These are phyloP conservation scores for Nysson spinosus DNA, from an alignment of 2,888 invertebrate genomes.

Conservation along the genomic window DNA sequence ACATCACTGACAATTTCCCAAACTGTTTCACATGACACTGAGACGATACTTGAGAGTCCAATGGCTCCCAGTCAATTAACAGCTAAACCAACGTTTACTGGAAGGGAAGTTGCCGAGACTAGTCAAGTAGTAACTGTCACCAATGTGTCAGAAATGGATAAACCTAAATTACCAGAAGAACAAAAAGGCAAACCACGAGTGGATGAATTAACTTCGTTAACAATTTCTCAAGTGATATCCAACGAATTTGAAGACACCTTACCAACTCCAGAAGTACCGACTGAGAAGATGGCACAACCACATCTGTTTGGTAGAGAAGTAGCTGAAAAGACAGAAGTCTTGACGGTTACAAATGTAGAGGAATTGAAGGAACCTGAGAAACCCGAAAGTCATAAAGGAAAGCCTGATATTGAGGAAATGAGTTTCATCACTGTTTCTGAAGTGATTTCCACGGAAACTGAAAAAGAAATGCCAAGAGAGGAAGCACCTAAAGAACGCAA, in stretches of 20 bases:
- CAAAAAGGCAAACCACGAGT: slow-evolving; percentile 52
- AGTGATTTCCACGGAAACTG: slow-evolving; percentile 65
- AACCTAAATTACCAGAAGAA: slow-evolving; percentile 46
- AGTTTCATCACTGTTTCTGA: slow-evolving; percentile 66
- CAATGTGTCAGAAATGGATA: slow-evolving; percentile 46
- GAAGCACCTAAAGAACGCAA: slow-evolving; percentile 69
- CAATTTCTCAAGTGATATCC: slow-evolving; percentile 58
- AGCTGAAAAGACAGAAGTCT: slow-evolving; percentile 57
- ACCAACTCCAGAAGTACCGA: slow-evolving; percentile 58
- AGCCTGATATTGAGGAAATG: slow-evolving; percentile 64
- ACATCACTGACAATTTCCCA: slow-evolving; percentile 64
- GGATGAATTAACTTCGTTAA: slow-evolving; percentile 61
- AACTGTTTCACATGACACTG: slow-evolving; percentile 61
- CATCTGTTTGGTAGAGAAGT: slow-evolving; percentile 59
- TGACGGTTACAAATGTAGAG: slow-evolving; percentile 50
- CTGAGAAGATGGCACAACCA: slow-evolving; percentile 72
- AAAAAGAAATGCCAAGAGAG: slow-evolving; percentile 52
- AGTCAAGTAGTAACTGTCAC: slow-evolving; percentile 58
- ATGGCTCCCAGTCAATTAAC: slow-evolving; percentile 38
- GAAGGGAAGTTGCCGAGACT: slow-evolving; percentile 69
- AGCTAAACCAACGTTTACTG: slow-evolving; percentile 65
- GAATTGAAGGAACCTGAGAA: slow-evolving; percentile 46
- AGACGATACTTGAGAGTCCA: slow-evolving; percentile 42
- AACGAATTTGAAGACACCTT: slow-evolving; percentile 51
- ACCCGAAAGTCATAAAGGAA: slow-evolving; percentile 60